Percentiles rank a stretch among this genome's conserved stretches.
These are phyloP conservation scores for Pyrocoelia pectoralis DNA, from an alignment of 2,888 invertebrate genomes.

Conservation along the genomic window DNA sequence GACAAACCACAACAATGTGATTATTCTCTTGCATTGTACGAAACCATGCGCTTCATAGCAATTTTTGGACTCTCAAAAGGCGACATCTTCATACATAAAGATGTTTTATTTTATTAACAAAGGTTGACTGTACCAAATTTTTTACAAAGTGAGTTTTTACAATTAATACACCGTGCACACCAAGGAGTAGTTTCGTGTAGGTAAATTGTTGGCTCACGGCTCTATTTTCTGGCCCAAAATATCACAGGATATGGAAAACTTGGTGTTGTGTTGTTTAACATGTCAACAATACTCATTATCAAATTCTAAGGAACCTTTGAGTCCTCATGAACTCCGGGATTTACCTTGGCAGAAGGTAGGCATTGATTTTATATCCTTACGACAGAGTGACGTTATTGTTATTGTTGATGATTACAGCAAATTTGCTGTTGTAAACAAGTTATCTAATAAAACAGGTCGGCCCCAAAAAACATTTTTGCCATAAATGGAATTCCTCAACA, in stretches of 20 bases:
- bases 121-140: no score
- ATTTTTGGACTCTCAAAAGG: no score
- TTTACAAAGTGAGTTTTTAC: no score
- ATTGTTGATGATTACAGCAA: conserved; percentile 41
- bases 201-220: no score
- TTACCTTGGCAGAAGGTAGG: conserved; percentile 40
- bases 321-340: conserved; percentile 33
- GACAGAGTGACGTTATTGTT: conserved; percentile 31
- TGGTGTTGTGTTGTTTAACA: conserved; percentile 17
- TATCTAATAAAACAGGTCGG: conserved; percentile 26
- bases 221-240: no score
- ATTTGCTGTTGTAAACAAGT: conserved; percentile 37
- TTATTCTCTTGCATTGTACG: no score
- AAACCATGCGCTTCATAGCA: no score
- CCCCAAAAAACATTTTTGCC: conserved; percentile 34
- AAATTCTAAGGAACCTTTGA: conserved; percentile 22
- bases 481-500: conserved; percentile 39
- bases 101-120: no score
- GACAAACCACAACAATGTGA: no score
- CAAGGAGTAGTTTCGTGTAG: no score
- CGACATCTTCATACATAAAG: no score
- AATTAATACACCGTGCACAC: no score
- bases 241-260: conserved; percentile 40
- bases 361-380: conserved; percentile 28
- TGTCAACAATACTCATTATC: conserved; percentile 14